phyloP scores from a whole-genome alignment of 1,140 invertebrate genomes.

The Drosophila carrolli region DNA sequence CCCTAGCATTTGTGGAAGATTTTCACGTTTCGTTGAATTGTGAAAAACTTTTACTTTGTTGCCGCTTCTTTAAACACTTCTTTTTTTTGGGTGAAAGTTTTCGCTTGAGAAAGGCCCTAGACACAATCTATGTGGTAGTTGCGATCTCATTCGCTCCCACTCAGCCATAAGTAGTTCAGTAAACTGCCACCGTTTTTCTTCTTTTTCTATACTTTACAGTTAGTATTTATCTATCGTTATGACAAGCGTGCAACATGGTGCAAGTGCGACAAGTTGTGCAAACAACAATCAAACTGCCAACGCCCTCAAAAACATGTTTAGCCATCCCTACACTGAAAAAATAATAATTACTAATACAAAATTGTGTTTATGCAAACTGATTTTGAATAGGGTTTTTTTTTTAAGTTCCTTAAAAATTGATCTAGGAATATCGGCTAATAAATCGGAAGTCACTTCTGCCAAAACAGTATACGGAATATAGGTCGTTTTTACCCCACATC shows the following conservation, averaged over 20 bases:
- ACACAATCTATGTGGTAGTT: constrained; percentile 15
- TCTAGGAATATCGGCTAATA: no score
- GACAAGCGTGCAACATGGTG: constrained; percentile 62
- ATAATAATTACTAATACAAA: no score
- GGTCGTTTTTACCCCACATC: no score
- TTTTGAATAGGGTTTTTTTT: no score
- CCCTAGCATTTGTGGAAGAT: constrained; percentile 19
- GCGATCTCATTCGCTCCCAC: constrained; percentile 19
- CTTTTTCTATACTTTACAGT: constrained; percentile 41
- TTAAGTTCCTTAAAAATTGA: no score
- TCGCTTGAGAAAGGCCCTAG: constrained; percentile 38
- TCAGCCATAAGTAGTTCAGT: constrained; percentile 28
- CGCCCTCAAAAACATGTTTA: constrained; percentile 51
- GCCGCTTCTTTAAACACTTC: constrained; percentile 46
- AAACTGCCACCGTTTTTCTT: constrained; percentile 20
- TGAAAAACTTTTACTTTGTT: constrained; percentile 58
- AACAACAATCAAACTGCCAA: constrained; percentile 78
- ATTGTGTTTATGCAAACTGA: no score
- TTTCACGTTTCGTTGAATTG: constrained; percentile 38
- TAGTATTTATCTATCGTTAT: constrained; percentile 78
- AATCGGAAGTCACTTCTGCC: no score
- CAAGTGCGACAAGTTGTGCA: constrained; percentile 75
- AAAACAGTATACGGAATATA: no score
- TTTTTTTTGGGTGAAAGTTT: constrained; percentile 50
- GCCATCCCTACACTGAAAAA: constrained; percentile 20